Evolutionary conservation across 2,113 vertebrate genomes (phyloP).

Genomic region (Oreamnos americanus): DNA sequence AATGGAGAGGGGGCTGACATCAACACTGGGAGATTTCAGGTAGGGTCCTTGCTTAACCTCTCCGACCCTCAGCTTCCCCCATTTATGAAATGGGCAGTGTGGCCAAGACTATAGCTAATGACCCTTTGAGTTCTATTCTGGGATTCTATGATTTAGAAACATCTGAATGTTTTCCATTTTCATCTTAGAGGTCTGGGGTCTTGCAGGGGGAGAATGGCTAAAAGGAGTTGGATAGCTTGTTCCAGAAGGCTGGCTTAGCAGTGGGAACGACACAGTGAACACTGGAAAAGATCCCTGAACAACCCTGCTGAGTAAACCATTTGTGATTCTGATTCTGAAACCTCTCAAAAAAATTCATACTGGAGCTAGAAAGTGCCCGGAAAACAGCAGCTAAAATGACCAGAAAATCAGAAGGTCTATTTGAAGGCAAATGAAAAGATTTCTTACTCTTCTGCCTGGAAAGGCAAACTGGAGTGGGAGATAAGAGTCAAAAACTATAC

Average conservation of each 20-base stretch:
- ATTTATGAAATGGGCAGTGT: constrained; percentile 5
- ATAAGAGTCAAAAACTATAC: neutral
- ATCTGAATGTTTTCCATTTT: constrained; percentile 23
- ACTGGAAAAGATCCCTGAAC: neutral
- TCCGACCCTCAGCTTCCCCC: neutral
- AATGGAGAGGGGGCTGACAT: neutral
- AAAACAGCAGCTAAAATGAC: neutral
- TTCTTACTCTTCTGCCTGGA: neutral
- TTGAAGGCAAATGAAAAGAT: neutral
- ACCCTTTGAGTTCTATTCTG: neutral
- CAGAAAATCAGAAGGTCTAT: neutral
- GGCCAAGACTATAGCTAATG: neutral
- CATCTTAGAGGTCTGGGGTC: neutral
- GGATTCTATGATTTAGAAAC: constrained; percentile 25
- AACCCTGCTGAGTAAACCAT: neutral
- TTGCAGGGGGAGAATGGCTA: constrained; percentile 11
- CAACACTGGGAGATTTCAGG: neutral
- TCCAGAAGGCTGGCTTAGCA: constrained; percentile 5
- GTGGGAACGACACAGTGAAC: constrained; percentile 8
- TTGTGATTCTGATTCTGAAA: constrained; percentile 37
- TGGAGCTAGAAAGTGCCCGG: neutral
- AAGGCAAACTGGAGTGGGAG: neutral
- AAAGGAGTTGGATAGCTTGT: neutral
- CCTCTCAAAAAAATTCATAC: constrained; percentile 25
- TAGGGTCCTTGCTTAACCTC: neutral